Base-by-base conservation (phyloP, 2,113 vertebrate genomes). In the Phyllostomus hastatus region DNA sequence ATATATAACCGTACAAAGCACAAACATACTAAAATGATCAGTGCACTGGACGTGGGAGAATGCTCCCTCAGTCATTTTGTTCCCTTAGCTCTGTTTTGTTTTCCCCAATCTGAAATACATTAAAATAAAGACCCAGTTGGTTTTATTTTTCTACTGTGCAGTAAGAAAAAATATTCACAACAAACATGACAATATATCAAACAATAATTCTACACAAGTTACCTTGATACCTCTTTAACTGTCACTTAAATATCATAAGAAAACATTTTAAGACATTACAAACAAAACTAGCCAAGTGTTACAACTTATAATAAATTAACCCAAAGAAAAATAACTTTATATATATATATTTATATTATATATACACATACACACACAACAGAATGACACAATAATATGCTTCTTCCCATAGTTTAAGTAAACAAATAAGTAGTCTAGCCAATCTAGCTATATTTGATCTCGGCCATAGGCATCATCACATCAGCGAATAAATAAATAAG, bases 151-250 rank as follows among this genome's bases (percentile, higher is more conserved):
- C 98, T 99, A 99, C 98, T 99, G 98, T 99, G 99, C 98, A 99
- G 98, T 99, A 99, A 99, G 99, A 99, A 99, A 99, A 99, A 99
- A 99, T 98, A 99, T 99, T 99, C 99, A 99, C 99, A 99, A 99
- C 99, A 99, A 99, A 99, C 99, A 99, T 99, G 99, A 99, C 99
- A 99, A 99, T 99, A 99, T 99, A 99, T 99, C 99, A 99, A 99
- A 99, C 99, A 99, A 99, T 99, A 99, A 99, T 99, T 99, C 99
- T 99, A 99, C 99, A 99, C 99, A 99, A 99, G 99, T 99, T 99
- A 99, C 99, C 99, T 99, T 99, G 99, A 99, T 99, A 99, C 99
- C 98, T 99, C 98, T 97, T 97, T 96, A 97, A 97, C 96, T 99
- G 98, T 98, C 99, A 99, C 98, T 99, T 99, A 99, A 99, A 99